Conservation (phyloP, 1,140 invertebrate genomes). For the Rhagoletis zephyria region DNA sequence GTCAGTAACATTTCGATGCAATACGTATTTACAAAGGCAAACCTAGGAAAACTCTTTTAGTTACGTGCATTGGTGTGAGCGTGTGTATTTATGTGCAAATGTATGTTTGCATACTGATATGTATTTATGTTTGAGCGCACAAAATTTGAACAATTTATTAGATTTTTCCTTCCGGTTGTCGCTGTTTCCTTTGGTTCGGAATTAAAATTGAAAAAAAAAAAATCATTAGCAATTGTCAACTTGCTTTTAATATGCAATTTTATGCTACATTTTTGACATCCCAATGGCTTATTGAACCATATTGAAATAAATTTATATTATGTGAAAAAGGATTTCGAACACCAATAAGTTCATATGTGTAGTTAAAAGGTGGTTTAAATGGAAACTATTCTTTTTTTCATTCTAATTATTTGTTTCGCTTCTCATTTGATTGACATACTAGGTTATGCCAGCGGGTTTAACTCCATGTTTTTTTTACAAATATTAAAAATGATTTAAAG, state of each 20-base stretch:
- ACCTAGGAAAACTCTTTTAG: neutral
- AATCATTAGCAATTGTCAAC: neutral
- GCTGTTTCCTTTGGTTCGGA: neutral
- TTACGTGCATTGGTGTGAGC: neutral
- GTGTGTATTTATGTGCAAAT: neutral
- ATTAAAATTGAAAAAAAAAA: neutral
- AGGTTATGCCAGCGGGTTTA: too few species aligned
- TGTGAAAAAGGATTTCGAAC: neutral
- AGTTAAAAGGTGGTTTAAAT: too few species aligned
- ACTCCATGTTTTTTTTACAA: too few species aligned
- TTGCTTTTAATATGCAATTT: neutral
- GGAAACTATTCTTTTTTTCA: too few species aligned
- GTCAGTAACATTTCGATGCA: neutral
- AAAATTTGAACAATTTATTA: slow-evolving; percentile 45
- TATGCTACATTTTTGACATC: neutral
- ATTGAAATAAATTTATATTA: slow-evolving; percentile 8
- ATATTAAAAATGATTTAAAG: too few species aligned
- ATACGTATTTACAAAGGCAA: neutral
- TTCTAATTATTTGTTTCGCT: too few species aligned
- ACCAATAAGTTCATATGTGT: too few species aligned
- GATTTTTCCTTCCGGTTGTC: slow-evolving; percentile 38
- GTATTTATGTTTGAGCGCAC: neutral
- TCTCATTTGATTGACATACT: too few species aligned
- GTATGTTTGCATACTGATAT: neutral
- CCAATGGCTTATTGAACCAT: too few species aligned